Evolutionary conservation across 1,140 invertebrate genomes (phyloP).

Genomic region (Orius insidiosus): DNA sequence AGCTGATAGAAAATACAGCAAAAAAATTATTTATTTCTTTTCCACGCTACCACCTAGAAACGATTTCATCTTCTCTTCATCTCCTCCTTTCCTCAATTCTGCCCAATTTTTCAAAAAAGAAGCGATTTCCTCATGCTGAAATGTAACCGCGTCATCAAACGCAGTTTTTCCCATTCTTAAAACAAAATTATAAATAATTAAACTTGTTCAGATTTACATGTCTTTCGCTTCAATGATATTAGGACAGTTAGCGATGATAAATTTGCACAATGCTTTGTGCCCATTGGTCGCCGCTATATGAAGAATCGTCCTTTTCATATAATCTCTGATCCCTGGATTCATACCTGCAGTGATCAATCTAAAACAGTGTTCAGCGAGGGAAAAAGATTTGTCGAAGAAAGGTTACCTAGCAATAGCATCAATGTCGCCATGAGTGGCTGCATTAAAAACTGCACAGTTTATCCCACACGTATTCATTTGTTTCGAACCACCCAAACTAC

Average conservation of each 20-base stretch:
- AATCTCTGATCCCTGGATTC: background rate
- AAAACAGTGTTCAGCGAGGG: no score
- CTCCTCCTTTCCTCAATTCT: no score
- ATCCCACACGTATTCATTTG: no score
- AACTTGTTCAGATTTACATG: background rate
- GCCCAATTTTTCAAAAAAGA: background rate
- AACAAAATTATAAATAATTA: background rate
- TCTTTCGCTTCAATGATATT: background rate
- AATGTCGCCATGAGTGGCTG: no score
- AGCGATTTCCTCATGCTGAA: background rate
- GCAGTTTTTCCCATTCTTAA: constrained; percentile 1
- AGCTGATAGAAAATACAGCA: no score
- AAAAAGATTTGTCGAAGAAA: no score
- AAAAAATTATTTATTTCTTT: no score
- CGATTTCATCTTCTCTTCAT: no score
- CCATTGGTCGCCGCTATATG: background rate
- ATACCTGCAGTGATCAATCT: constrained; percentile 36
- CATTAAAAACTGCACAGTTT: no score
- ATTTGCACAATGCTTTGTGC: background rate
- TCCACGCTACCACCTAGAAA: no score
- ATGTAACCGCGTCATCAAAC: background rate
- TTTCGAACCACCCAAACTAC: no score
- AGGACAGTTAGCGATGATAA: background rate
- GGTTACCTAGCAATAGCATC: no score
- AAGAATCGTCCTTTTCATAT: background rate